These are phyloP conservation scores for Leptothorax acervorum DNA, from an alignment of 2,888 invertebrate species.

Conservation along the genomic window DNA sequence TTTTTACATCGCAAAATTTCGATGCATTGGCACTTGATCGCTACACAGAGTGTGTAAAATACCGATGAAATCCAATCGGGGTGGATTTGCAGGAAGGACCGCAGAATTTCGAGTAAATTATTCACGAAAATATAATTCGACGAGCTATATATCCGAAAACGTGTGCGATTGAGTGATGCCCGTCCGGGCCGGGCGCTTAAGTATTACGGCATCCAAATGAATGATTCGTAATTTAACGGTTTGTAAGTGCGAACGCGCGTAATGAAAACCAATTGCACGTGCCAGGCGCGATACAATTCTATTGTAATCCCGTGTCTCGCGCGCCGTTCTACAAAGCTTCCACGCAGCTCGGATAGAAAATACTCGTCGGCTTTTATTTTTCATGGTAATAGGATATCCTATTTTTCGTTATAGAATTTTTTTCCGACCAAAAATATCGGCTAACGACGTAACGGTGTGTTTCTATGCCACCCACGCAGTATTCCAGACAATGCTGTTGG, in stretches of 20 bases:
- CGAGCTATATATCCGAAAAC: neutral
- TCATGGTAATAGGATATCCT: conserved; percentile 1
- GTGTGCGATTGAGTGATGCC: conserved; percentile 2
- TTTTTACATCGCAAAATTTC: neutral
- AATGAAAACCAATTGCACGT: conserved; percentile 46
- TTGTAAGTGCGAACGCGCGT: conserved; percentile 37
- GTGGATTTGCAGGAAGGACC: neutral
- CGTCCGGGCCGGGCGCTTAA: neutral
- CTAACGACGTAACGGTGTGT: neutral
- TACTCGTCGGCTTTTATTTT: conserved; percentile 17
- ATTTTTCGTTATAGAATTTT: conserved; percentile 19
- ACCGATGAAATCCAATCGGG: neutral
- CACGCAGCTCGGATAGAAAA: conserved; percentile 6
- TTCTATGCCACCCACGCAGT: neutral
- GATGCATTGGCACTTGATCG: neutral
- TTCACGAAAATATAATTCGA: conserved; percentile 36
- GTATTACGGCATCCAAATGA: conserved; percentile 15
- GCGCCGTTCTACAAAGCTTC: neutral
- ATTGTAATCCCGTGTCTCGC: conserved; percentile 15
- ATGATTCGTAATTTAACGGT: conserved; percentile 15
- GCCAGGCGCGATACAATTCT: conserved; percentile 18
- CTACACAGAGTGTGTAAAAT: neutral
- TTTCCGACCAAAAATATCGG: neutral
- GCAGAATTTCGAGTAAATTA: conserved; percentile 27
- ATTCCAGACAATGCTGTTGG: neutral